Evolutionary conservation across 2,888 invertebrate genomes (phyloP).

Genomic region (Aelia acuminata): DNA sequence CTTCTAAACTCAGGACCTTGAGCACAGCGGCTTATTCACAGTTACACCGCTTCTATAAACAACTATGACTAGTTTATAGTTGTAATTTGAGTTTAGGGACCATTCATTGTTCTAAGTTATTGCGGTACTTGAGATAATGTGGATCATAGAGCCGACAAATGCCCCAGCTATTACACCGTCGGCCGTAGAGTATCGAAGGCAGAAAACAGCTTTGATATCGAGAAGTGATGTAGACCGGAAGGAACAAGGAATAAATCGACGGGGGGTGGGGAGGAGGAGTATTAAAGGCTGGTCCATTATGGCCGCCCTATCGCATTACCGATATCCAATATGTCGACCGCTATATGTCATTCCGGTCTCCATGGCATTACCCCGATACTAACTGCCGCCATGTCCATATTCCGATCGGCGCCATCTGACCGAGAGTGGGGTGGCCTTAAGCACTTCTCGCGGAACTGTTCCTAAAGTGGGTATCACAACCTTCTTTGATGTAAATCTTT

Average conservation of each 20-base stretch:
- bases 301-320: slow-evolving; percentile 53
- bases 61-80: too few species aligned
- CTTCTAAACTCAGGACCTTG: too few species aligned
- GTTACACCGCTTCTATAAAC: too few species aligned
- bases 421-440: background rate
- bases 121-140: too few species aligned
- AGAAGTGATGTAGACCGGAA: background rate
- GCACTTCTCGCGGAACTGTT: background rate
- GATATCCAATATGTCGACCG: slow-evolving; percentile 58
- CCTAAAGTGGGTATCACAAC: background rate
- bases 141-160: background rate
- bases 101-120: too few species aligned
- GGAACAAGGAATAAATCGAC: slow-evolving; percentile 27
- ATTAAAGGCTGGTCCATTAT: slow-evolving; percentile 29
- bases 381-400: slow-evolving; percentile 26
- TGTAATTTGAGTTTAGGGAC: too few species aligned
- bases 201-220: background rate
- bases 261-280: background rate
- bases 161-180: background rate
- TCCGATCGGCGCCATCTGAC: slow-evolving; percentile 17
- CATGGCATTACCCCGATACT: slow-evolving; percentile 50
- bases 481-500: background rate
- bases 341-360: slow-evolving; percentile 51
- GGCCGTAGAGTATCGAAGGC: background rate
- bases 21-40: too few species aligned